Base-by-base conservation (phyloP, 1,140 invertebrate genomes). In the Pseudomyrmex gracilis region DNA sequence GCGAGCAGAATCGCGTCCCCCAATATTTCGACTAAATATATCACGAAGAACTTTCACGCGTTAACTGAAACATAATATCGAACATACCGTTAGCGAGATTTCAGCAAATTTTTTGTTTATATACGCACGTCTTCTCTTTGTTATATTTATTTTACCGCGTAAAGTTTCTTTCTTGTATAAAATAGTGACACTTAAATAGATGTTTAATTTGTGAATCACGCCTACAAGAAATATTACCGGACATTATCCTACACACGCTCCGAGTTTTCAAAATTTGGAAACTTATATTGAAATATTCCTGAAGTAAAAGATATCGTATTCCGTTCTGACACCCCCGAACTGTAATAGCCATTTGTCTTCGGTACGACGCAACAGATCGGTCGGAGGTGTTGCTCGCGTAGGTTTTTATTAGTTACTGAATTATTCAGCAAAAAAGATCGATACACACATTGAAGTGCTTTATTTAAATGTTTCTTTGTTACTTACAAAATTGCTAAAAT, bases 401-500 rank as follows among this genome's bases (percentile, higher is more conserved):
- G 86, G 85, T 61, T 55, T 84, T 66, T 86, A 86, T 66, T 86
- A 86, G 83, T 73, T 73, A 83, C 60, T 71, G 73, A 83, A 87
- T 87, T 87, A 87, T 87, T 73, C 85, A 55, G 55, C 22, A 83
- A 60, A 74, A 71, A 60, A 74, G n/a, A 66, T 43, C 61, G 49
- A 49, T 45, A 47, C 9, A n/a, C 20, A 45, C n/a, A 73, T 73
- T 47, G n/a, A 12, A 49, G 55, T 22, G 2, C 4, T 70, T 68
- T 57, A 34, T 17, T 51, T 20, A 77, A 12, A 13, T 8, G 0
- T 49, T 55, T 55, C n/a, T 57, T 43, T 70, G 4, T 61, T n/a
- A 1, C 0, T 57, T 12, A 15, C 9, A 8, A 12, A 24, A 78
- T 47, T 58, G 22, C 68, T 24, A 9, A 55, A 45, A 57, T 49